Evolutionary conservation across 2,113 vertebrate species (phyloP), one percentile per base, ranked within the genome.

Genomic region (Erpornis zantholeuca): DNA sequence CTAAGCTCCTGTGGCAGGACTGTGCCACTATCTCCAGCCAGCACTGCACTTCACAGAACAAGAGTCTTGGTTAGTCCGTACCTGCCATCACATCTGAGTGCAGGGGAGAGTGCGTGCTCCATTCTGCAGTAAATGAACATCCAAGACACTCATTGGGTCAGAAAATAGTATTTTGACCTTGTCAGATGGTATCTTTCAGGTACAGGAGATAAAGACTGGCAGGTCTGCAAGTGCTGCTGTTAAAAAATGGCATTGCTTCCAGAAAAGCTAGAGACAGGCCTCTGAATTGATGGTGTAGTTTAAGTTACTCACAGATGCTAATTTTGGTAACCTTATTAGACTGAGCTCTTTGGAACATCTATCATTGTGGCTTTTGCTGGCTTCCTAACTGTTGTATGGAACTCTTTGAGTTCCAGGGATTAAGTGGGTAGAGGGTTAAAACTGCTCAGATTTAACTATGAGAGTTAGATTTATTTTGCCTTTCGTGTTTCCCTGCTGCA

Each of bases 21-120:
- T 40, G 24, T 33, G 47, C 36, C 70, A 2, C 19, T 7, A 1
- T 11, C 20, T 87, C 25, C 72, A 47, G 0, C 16, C 47, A 66
- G 57, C 42, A 2, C 19, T 53, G n/a, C 31, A 2, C 56, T 54
- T 53, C 6, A 12, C 31, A 35, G 56, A 27, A 22, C 29, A 47
- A 4, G 8, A 44, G 64, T 56, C 31, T 24, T 61, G 24, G 16
- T 60, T 25, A 63, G 40, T 40, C 45, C 59, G 70, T 22, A 18
- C 20, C 38, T 14, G 22, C 57, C 64, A 66, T 54, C 47, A 19
- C 65, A 29, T 36, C 59, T 50, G 13, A 11, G 20, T 47, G 63
- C 5, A 2, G 6, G 2, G 10, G 15, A 2, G 4, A 50, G n/a
- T 15, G 8, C 10, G 0, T 7, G 3, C 36, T 65, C 36, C 33